Evolutionary conservation across 2,888 invertebrate genomes (phyloP).

Genomic region (Stenodema calcarata): DNA sequence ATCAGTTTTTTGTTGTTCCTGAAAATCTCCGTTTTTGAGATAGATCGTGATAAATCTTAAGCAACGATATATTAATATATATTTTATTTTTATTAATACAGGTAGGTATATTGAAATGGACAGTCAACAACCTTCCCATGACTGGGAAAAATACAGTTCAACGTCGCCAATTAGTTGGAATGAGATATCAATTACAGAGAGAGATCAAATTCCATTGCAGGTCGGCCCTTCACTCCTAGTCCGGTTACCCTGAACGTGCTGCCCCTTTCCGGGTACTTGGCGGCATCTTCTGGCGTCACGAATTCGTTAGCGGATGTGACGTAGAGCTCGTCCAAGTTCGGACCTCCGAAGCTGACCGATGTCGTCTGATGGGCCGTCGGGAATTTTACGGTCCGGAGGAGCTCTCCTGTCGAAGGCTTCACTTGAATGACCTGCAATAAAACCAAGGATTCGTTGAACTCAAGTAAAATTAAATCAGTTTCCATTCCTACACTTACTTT

Average conservation of each 20-base stretch:
- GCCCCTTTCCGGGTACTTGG: conserved; percentile 34
- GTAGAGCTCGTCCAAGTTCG: conserved; percentile 70
- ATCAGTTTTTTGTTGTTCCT: too few relatives aligned
- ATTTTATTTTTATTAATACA: too few relatives aligned
- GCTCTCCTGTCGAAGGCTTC: conserved; percentile 66
- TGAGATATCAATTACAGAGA: too few relatives aligned
- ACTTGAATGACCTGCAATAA: conserved; percentile 64
- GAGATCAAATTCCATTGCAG: background rate
- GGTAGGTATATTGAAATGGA: too few relatives aligned
- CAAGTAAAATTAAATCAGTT: too few relatives aligned
- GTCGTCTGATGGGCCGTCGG: conserved; percentile 69
- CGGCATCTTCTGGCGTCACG: background rate
- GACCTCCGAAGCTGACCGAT: conserved; percentile 70
- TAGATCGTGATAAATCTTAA: too few relatives aligned
- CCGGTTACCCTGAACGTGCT: conserved; percentile 48
- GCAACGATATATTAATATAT: too few relatives aligned
- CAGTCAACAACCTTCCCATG: background rate
- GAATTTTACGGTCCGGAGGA: conserved; percentile 68
- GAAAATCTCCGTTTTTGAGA: too few relatives aligned
- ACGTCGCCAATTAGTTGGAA: background rate
- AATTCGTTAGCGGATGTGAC: conserved; percentile 67
- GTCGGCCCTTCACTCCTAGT: conserved; percentile 31
- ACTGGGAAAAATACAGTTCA: background rate
- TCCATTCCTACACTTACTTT: too few relatives aligned
- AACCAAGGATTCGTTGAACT: too few relatives aligned